Conservation (phyloP, 1,140 invertebrate species). For the Macrosteles quadrilineatus region DNA sequence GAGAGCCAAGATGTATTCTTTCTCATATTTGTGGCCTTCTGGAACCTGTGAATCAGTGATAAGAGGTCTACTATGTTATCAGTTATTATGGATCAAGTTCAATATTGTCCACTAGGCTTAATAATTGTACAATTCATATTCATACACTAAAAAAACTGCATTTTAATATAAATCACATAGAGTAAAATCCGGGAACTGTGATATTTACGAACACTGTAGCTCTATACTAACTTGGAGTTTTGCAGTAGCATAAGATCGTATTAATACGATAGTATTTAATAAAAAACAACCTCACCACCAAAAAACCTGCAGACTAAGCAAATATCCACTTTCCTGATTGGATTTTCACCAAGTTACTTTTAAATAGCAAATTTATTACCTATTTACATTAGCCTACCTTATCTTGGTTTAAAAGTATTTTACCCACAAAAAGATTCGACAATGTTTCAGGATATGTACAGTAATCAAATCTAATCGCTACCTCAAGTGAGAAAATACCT, state of each 20-base stretch:
- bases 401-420: neutral
- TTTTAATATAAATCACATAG: neutral
- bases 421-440: neutral
- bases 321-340: too few relatives aligned
- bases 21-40: constrained; percentile 71
- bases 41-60: constrained; percentile 56
- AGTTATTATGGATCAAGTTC: neutral
- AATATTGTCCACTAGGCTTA: neutral
- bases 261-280: neutral
- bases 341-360: too few relatives aligned
- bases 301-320: too few relatives aligned
- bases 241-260: neutral
- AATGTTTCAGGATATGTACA: neutral
- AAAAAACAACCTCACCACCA: too few relatives aligned
- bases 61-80: constrained; percentile 39
- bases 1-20: constrained; percentile 62
- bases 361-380: too few relatives aligned
- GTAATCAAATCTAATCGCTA: neutral
- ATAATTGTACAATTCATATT: neutral
- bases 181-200: neutral
- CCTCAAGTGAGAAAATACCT: neutral
- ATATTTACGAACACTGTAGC: neutral
- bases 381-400: neutral
- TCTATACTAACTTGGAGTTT: neutral
- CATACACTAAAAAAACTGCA: neutral